phyloP scores from a whole-genome alignment of 2,113 vertebrate species.

The Tichodroma muraria region DNA sequence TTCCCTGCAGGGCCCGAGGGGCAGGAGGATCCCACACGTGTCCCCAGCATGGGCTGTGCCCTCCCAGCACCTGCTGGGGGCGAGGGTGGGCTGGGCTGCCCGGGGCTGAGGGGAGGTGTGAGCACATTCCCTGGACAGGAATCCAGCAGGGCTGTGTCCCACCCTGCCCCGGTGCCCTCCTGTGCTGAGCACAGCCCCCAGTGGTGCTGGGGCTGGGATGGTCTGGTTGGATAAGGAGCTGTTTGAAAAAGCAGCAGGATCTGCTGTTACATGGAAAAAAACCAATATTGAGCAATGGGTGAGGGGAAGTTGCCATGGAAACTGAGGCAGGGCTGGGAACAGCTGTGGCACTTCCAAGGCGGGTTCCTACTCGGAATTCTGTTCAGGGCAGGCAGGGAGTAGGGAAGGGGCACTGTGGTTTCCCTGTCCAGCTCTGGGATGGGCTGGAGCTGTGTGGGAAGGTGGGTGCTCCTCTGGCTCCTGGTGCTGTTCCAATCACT shows the following conservation, averaged over 20 bases:
- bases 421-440: rapidly evolving
- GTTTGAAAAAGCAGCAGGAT: not conserved
- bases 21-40: not conserved
- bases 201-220: not conserved
- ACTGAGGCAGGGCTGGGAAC: not conserved
- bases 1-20: not conserved
- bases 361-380: rapidly evolving
- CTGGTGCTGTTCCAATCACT: not conserved
- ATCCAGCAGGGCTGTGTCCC: not conserved
- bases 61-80: not conserved
- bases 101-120: not conserved
- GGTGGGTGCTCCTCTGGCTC: not conserved
- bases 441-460: not conserved
- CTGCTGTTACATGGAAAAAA: not conserved
- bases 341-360: not conserved
- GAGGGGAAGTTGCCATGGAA: not conserved
- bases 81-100: not conserved
- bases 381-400: not conserved
- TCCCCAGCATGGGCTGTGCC: rapidly evolving
- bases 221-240: rapidly evolving
- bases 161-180: not conserved
- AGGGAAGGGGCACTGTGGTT: not conserved
- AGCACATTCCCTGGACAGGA: not conserved
- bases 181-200: rapidly evolving
- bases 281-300: not conserved